These are phyloP conservation scores for Agrypnia vestita DNA, from an alignment of 1,140 invertebrate species.

Conservation along the genomic window DNA sequence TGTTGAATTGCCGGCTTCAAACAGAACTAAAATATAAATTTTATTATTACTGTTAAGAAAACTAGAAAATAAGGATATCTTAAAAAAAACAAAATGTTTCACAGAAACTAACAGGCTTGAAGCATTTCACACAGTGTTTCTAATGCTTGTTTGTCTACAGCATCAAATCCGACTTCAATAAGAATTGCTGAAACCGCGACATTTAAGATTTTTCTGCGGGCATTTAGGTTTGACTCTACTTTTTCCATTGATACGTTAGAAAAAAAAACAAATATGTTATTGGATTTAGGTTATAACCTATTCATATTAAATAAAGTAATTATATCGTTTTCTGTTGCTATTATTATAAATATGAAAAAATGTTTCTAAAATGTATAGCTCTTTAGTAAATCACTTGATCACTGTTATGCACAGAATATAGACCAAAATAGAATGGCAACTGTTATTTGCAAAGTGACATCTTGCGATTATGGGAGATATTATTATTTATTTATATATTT, in stretches of 20 bases:
- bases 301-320: too few species aligned
- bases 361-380: too few species aligned
- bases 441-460: too few species aligned
- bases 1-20: slow-evolving; percentile 85
- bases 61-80: slow-evolving; percentile 31
- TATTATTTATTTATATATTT: too few species aligned
- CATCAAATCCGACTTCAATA: slow-evolving; percentile 85
- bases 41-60: neutral
- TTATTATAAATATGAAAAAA: too few species aligned
- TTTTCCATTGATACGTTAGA: slow-evolving; percentile 65
- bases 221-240: slow-evolving; percentile 71
- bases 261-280: neutral
- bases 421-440: too few species aligned
- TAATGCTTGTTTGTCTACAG: slow-evolving; percentile 83
- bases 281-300: too few species aligned
- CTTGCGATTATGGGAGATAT: too few species aligned
- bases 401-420: too few species aligned
- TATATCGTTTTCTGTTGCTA: too few species aligned
- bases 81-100: slow-evolving; percentile 24
- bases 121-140: slow-evolving; percentile 95
- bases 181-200: slow-evolving; percentile 83
- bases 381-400: too few species aligned
- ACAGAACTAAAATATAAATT: slow-evolving; percentile 78
- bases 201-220: slow-evolving; percentile 82
- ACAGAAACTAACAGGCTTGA: slow-evolving; percentile 83